Base-by-base conservation (phyloP, 2,797 vertebrate genomes). In the Danio choprae region DNA sequence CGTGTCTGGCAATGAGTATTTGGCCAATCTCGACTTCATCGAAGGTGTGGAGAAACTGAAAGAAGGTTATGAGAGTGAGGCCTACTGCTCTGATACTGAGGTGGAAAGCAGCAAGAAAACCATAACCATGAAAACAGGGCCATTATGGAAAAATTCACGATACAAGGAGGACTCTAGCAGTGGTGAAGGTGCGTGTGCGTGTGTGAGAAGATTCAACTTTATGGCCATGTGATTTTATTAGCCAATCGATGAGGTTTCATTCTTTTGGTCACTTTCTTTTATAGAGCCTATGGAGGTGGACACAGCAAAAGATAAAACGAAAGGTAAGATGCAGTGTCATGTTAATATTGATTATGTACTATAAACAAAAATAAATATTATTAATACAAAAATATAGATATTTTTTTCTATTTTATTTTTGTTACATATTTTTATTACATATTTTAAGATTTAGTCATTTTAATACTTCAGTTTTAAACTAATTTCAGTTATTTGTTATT, bases 41-140 rank as follows among this genome's bases (percentile, higher is more conserved):
- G 95, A 97, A 88, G 95, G 93, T 0, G 96, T 95, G 85, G 95
- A 96, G 87, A 95, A 95, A 86, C 93, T 94, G 84, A 96, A 97
- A 86, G 95, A 96, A 16, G 95, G 94, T 18, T 96, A 96, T 13
- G 96, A 96, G 86, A 96, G 95, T 6, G 95, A 96, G 0, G 94
- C 92, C 1, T 91, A 91, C 18, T 95, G 91, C 84, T 95, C 95
- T 0, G 88, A 88, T 41, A 93, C 91, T 0, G 95, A 96, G 81
- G 94, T 91, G 84, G 95, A 94, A 9, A 93, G 90, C 0, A 94
- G 95, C 87, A 86, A 94, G 64, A 95, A 81, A 60, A 55, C 64
- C 1, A 5, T 81, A 22, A 83, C 60, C 3, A 86, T 86, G 85
- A 86, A 82, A 38, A 86, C 85, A 0, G 83, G 81, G 2, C 79